A percentile compares a stretch with the other conserved stretches of the same genome.
phyloP scores from a whole-genome alignment of 2,888 invertebrate species.

The Microlaimidae sp. region DNA sequence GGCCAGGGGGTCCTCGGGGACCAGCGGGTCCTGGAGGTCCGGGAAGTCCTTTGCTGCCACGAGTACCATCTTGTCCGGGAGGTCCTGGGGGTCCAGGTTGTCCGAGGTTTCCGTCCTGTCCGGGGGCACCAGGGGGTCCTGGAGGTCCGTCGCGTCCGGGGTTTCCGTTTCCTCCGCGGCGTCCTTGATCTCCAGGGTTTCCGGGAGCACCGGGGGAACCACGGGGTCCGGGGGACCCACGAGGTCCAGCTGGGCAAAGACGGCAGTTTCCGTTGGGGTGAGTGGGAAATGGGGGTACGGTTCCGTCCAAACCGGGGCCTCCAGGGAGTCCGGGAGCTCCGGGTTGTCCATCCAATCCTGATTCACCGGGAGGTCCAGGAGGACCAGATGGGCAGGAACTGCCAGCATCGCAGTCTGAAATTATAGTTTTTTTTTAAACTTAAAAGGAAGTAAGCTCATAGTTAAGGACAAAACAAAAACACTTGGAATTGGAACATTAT shows the following conservation, averaged over 20 bases:
- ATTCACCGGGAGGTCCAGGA: background rate
- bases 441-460: too few relatives aligned
- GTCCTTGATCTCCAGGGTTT: conserved; percentile 19
- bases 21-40: conserved; percentile 22
- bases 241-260: background rate
- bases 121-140: conserved; percentile 22
- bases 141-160: conserved; percentile 22
- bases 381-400: background rate
- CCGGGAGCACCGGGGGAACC: conserved; percentile 7
- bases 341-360: conserved; percentile 21
- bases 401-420: background rate
- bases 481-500: too few relatives aligned
- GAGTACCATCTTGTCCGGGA: background rate
- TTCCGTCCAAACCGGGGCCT: conserved; percentile 21
- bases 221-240: background rate
- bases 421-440: too few relatives aligned
- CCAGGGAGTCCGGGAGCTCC: conserved; percentile 26
- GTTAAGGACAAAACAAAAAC: too few relatives aligned
- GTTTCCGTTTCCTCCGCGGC: conserved; percentile 22
- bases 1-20: conserved; percentile 23
- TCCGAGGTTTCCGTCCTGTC: conserved; percentile 22
- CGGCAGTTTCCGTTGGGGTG: background rate
- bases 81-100: conserved; percentile 14
- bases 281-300: background rate
- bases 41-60: conserved; percentile 16